phyloP scores from a whole-genome alignment of 2,888 invertebrate genomes.

The Oxycera nigricornis region DNA sequence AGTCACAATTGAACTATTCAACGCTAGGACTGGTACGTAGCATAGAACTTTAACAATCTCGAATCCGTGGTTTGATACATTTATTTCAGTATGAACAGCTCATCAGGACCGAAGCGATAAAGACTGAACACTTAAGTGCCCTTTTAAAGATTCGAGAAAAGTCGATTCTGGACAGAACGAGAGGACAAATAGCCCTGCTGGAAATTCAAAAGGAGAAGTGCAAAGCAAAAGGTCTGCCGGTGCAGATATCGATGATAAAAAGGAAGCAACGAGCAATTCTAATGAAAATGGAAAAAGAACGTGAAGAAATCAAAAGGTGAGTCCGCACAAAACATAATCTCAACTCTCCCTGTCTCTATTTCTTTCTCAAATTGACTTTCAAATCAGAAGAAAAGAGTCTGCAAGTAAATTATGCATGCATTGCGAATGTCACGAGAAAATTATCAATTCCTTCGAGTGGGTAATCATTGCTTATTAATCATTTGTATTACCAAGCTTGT shows the following conservation, averaged over 20 bases:
- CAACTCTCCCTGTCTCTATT: no score
- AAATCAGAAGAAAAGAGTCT: no score
- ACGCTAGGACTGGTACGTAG: slow-evolving; percentile 55
- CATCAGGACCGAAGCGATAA: slow-evolving; percentile 71
- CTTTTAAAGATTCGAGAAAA: slow-evolving; percentile 73
- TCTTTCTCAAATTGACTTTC: no score
- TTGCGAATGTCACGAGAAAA: no score
- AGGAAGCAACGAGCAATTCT: slow-evolving; percentile 74
- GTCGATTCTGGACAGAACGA: slow-evolving; percentile 71
- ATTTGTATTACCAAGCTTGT: no score
- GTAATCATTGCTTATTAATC: no score
- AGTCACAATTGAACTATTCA: slow-evolving; percentile 54
- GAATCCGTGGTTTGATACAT: slow-evolving; percentile 26
- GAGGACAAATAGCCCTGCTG: slow-evolving; percentile 69
- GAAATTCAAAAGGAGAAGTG: slow-evolving; percentile 71
- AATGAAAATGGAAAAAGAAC: slow-evolving; percentile 71
- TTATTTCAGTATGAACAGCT: slow-evolving; percentile 66
- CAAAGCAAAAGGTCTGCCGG: slow-evolving; percentile 66
- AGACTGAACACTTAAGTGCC: slow-evolving; percentile 71
- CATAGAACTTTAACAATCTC: background rate
- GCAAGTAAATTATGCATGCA: no score
- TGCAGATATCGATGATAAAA: slow-evolving; percentile 67
- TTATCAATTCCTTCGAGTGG: no score
- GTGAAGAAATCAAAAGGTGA: slow-evolving; percentile 71
- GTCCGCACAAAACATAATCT: no score